phyloP scores from a whole-genome alignment of 2,888 invertebrate species.

The Lasioglossum villosulum region DNA sequence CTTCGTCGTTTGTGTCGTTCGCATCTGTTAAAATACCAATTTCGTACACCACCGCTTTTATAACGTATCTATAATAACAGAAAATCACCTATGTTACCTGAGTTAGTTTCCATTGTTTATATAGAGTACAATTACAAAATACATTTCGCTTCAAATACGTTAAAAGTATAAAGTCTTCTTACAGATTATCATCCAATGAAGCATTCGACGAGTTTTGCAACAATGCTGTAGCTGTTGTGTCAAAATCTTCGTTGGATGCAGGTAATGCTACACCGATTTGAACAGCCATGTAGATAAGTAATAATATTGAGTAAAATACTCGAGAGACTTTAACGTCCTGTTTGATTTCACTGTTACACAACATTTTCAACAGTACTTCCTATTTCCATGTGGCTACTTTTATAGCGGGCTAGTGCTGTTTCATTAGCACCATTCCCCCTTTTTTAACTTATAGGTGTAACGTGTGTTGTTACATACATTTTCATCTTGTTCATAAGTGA shows the following conservation, averaged over 20 bases:
- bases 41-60: constrained; percentile 87
- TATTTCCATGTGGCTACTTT: constrained; percentile 43
- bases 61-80: constrained; percentile 85
- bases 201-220: constrained; percentile 20
- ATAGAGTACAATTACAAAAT: not conserved
- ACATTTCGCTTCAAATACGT: not conserved
- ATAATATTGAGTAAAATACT: constrained; percentile 33
- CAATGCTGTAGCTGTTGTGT: constrained; percentile 18
- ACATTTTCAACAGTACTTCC: constrained; percentile 59
- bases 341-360: constrained; percentile 34
- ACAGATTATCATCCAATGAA: constrained; percentile 53
- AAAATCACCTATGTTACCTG: not conserved
- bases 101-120: not conserved
- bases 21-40: constrained; percentile 87
- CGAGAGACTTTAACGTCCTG: constrained; percentile 19
- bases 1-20: constrained; percentile 81
- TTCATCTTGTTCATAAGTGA: constrained; percentile 66
- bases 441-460: constrained; percentile 21
- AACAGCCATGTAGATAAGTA: constrained; percentile 31
- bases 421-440: constrained; percentile 62
- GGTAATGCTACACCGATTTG: constrained; percentile 31
- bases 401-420: constrained; percentile 49
- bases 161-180: constrained; percentile 32
- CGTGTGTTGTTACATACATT: constrained; percentile 55
- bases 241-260: constrained; percentile 19